These are phyloP conservation scores for Rhopilema esculentum DNA, from an alignment of 30 jellyfish, hydroid and myxozoan genomes.

Conservation along the genomic window DNA sequence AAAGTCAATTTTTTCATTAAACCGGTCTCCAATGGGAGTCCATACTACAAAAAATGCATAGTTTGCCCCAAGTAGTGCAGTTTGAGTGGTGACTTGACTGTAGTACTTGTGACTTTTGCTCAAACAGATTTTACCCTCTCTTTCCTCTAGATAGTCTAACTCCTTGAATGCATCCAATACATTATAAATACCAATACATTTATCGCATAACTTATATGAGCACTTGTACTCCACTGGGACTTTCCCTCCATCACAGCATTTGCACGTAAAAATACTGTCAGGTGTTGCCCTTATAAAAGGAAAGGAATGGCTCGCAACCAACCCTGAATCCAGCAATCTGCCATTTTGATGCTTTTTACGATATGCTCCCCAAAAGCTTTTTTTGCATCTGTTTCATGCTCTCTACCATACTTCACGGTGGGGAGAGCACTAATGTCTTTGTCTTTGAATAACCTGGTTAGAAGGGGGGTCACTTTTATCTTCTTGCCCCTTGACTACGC, in stretches of 20 bases:
- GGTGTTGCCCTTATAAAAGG: conserved; percentile 51
- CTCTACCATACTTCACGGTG: conserved; percentile 15
- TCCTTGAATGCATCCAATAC: conserved; percentile 6
- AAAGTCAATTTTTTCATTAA: conserved; percentile 10
- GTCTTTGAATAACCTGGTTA: neutral
- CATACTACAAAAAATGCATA: conserved; percentile 47
- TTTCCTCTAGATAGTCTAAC: conserved; percentile 10
- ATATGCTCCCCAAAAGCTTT: too few species aligned
- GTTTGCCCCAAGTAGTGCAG: neutral
- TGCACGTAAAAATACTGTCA: conserved; percentile 33
- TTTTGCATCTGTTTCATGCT: too few species aligned
- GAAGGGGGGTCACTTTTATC: conserved; percentile 6
- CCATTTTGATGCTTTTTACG: conserved; percentile 26
- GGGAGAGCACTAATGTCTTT: conserved; percentile 8
- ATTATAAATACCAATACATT: too few species aligned
- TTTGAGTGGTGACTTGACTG: conserved; percentile 49
- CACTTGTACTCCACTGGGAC: conserved; percentile 30
- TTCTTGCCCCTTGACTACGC: neutral
- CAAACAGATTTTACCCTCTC: neutral
- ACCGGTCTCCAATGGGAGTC: conserved; percentile 24
- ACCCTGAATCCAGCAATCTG: neutral
- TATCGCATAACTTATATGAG: conserved; percentile 7
- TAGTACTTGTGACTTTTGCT: conserved; percentile 14
- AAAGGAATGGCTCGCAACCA: conserved; percentile 1
- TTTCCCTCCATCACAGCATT: conserved; percentile 14